phyloP scores from a whole-genome alignment of 2,797 vertebrate species.

The Myoxocephalus aenaeus region DNA sequence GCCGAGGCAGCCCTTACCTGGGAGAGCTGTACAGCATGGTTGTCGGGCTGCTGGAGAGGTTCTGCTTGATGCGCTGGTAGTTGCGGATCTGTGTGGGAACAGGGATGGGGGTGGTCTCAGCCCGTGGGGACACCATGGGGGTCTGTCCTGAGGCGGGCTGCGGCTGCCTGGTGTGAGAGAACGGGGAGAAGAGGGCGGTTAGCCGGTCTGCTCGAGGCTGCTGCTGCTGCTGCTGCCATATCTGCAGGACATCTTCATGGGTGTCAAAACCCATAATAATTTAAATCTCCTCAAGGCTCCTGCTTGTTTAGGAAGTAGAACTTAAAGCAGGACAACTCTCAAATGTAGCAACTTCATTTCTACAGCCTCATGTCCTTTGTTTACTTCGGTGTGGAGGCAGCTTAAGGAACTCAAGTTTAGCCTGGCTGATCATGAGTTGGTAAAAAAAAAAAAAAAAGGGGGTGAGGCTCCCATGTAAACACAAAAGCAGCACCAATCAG shows the following conservation, averaged over 20 bases:
- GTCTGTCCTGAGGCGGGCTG: conserved; percentile 78
- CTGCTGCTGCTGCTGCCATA: conserved; percentile 38
- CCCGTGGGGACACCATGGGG: conserved; percentile 89
- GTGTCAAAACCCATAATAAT: conserved; percentile 39
- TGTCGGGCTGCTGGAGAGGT: conserved; percentile 91
- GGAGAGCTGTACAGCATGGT: conserved; percentile 90
- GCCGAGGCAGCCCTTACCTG: conserved; percentile 82
- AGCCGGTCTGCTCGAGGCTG: conserved; percentile 45
- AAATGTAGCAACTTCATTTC: neutral
- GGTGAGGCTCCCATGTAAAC: conserved; percentile 77
- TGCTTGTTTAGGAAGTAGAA: neutral
- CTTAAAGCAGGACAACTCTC: neutral
- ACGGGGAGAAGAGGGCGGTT: conserved; percentile 35
- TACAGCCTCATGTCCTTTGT: conserved; percentile 41
- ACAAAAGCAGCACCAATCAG: conserved; percentile 69
- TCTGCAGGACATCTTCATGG: conserved; percentile 44
- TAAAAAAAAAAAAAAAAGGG: conserved; percentile 36
- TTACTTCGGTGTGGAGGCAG: conserved; percentile 25
- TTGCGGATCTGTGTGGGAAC: conserved; percentile 97
- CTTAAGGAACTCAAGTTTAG: conserved; percentile 44
- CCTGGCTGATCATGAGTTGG: conserved; percentile 39
- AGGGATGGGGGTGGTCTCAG: conserved; percentile 93
- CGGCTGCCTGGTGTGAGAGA: conserved; percentile 70
- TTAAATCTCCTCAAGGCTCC: neutral
- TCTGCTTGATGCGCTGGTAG: conserved; percentile 98